A percentile compares a stretch with the other conserved stretches of the same genome.
These are phyloP conservation scores for Dryoscopus gambensis DNA, from an alignment of 2,113 vertebrate genomes.

Conservation along the genomic window DNA sequence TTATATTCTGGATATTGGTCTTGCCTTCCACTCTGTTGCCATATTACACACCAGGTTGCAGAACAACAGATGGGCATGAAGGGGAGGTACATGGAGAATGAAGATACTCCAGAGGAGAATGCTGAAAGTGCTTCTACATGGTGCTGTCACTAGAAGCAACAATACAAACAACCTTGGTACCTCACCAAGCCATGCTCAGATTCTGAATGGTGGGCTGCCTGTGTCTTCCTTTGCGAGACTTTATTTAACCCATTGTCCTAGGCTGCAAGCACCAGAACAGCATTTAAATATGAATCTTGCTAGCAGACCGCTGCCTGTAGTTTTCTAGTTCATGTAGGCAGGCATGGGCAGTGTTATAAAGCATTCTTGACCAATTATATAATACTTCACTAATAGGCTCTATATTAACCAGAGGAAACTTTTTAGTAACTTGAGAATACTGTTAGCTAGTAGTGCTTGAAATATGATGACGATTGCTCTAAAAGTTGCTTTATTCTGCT, in stretches of 20 bases:
- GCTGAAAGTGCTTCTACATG: not conserved
- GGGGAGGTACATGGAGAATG: not conserved
- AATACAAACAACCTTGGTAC: not conserved
- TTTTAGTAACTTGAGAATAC: slow-evolving; percentile 49
- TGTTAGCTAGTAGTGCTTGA: slow-evolving; percentile 1
- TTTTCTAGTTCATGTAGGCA: not conserved
- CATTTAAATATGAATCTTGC: not conserved
- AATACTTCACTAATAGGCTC: slow-evolving; percentile 9
- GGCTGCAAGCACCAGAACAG: not conserved
- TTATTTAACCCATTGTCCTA: not conserved
- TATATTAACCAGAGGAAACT: slow-evolving; percentile 1
- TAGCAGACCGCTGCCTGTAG: not conserved
- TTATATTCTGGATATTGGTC: not conserved
- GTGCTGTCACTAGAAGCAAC: not conserved
- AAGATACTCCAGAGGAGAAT: not conserved
- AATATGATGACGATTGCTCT: not conserved
- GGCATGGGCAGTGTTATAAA: not conserved
- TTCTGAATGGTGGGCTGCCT: not conserved
- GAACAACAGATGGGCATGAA: not conserved
- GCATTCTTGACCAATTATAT: slow-evolving; percentile 17
- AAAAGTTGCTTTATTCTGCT: slow-evolving; percentile 37
- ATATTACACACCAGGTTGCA: not conserved
- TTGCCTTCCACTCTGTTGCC: not conserved
- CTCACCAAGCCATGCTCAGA: not conserved
- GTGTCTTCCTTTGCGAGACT: not conserved